Base-by-base conservation (phyloP, 2,113 vertebrate genomes). In the Larimichthys crocea region DNA sequence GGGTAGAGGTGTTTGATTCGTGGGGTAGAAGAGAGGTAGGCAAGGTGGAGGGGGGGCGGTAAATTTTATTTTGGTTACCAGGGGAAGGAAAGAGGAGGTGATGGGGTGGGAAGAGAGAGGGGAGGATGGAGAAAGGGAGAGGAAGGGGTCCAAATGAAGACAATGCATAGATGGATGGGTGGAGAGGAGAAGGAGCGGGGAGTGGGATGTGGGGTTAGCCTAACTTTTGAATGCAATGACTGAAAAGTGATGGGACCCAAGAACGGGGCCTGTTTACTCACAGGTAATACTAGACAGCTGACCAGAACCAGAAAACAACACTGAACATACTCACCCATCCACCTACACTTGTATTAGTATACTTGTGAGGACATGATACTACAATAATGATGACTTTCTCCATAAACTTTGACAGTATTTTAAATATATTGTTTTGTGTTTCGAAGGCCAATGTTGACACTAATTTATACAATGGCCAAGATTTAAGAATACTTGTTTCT, bases 171-270 rank as follows among this genome's bases (percentile, higher is more conserved):
- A 19, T 55, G 40, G 80, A 31, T 64, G 42, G 83, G 57, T 80
- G 87, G 86, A 75, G 85, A 85, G 86, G 74, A 79, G 74, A 83
- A 75, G 73, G 84, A 77, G 65, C 5, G 17, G 84, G 90, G 80
- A 49, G 73, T 68, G 83, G 87, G 81, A 85, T 89, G 89, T 83
- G 83, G 79, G 65, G 82, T 93, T 91, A 93, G 90, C 76, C 67
- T 86, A 88, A 84, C 70, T 85, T 89, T 80, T 85, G 80, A 92
- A 85, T 90, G 89, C 59, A 69, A 91, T 90, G 92, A 77, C 71
- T 90, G 81, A 89, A 83, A 92, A 85, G 89, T 83, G 75, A 91
- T 84, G 89, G 83, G 85, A 88, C 73, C 86, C 86, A 65, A 48
- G 64, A 71, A 59, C 0, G 17, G 88, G 92, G 74, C 44, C 85